Evolutionary conservation across 1,140 invertebrate species (phyloP).

Genomic region (Phortica variegata): DNA sequence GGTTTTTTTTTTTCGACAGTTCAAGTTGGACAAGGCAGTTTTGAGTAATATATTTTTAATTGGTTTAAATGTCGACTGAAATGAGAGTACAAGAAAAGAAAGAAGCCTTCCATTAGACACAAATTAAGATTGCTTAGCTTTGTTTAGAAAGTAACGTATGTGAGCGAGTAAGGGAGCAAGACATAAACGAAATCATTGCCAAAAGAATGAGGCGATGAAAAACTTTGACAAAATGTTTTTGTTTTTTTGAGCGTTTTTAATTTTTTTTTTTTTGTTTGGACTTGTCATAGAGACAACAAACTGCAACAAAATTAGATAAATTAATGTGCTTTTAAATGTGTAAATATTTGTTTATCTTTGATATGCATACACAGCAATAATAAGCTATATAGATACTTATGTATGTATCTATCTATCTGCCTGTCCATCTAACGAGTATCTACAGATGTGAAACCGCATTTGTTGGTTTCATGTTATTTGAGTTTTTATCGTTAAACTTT

Average conservation of each 20-base stretch:
- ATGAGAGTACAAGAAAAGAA: slow-evolving; percentile 43
- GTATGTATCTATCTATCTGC: too few species aligned
- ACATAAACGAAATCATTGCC: not conserved
- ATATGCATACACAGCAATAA: too few species aligned
- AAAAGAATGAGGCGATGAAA: not conserved
- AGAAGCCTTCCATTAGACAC: slow-evolving; percentile 33
- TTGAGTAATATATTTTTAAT: too few species aligned
- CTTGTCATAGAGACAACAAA: not conserved
- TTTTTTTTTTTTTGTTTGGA: too few species aligned
- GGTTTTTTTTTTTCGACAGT: too few species aligned
- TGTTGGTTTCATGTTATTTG: too few species aligned
- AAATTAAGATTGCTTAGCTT: slow-evolving; percentile 12
- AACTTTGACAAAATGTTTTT: too few species aligned
- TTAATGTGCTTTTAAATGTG: slow-evolving; percentile 6
- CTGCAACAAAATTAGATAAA: slow-evolving; percentile 8
- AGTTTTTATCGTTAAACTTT: too few species aligned
- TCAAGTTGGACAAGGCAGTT: slow-evolving; percentile 25
- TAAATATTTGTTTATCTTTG: too few species aligned
- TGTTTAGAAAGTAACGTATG: not conserved
- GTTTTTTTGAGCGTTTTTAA: not conserved
- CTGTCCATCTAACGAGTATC: too few species aligned
- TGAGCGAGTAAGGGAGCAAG: not conserved
- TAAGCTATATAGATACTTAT: too few species aligned
- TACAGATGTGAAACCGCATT: too few species aligned
- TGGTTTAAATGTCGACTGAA: slow-evolving; percentile 44